A percentile compares a stretch with the other conserved stretches of the same genome.
Evolutionary conservation across 2,113 vertebrate species (phyloP).

Genomic region (Syngnathus typhle): DNA sequence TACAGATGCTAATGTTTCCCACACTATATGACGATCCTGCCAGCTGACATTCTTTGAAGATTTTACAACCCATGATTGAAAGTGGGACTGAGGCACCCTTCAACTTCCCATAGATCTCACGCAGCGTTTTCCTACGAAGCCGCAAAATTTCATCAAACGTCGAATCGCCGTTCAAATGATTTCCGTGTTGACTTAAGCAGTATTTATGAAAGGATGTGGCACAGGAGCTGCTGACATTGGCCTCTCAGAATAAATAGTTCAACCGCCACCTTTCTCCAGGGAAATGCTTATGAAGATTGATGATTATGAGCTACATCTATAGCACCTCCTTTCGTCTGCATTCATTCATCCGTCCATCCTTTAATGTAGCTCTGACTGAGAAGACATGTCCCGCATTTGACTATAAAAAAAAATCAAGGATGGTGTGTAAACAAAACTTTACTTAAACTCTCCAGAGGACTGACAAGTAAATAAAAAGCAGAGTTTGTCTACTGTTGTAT

Average conservation of each 20-base stretch:
- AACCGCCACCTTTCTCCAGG: slow-evolving; percentile 17
- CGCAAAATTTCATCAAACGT: slow-evolving; percentile 43
- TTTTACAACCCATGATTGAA: slow-evolving; percentile 20
- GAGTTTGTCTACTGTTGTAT: not conserved
- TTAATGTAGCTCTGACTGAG: not conserved
- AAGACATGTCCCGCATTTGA: not conserved
- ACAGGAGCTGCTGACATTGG: slow-evolving; percentile 19
- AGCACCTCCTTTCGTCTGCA: slow-evolving; percentile 8
- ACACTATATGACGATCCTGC: not conserved
- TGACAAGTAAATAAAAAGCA: not conserved
- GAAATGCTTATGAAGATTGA: slow-evolving; percentile 44
- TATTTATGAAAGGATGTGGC: slow-evolving; percentile 36
- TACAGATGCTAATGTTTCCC: not conserved
- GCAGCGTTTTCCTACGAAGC: slow-evolving; percentile 1
- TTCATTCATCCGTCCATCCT: not conserved
- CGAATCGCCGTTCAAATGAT: slow-evolving; percentile 41
- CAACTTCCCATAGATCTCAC: slow-evolving; percentile 37
- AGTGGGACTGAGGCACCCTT: slow-evolving; percentile 29
- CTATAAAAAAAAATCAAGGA: not conserved
- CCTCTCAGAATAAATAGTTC: slow-evolving; percentile 17
- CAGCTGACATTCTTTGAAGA: slow-evolving; percentile 35
- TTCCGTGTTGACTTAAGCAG: slow-evolving; percentile 40
- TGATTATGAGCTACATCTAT: slow-evolving; percentile 24
- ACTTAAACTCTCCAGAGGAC: not conserved
- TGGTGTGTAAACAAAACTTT: not conserved